phyloP scores from a whole-genome alignment of 2,113 vertebrate species.

The Phalacrocorax aristotelis region DNA sequence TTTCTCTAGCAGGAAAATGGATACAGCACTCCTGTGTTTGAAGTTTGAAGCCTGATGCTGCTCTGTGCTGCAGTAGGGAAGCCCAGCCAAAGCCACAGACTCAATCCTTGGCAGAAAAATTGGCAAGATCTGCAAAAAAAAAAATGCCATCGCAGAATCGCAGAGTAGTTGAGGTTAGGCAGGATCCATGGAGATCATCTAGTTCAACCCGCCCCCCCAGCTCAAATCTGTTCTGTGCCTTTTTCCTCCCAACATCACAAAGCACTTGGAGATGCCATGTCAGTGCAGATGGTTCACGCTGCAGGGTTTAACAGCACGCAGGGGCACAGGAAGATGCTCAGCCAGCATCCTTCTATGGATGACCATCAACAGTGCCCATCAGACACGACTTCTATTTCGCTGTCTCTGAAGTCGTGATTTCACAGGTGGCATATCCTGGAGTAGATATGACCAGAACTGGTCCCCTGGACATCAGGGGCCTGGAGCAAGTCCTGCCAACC shows the following conservation, averaged over 20 bases:
- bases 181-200: neutral
- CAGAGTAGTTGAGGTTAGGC: neutral
- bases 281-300: neutral
- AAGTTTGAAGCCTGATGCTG: neutral
- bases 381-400: neutral
- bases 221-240: neutral
- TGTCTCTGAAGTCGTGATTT: neutral
- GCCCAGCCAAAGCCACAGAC: neutral
- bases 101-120: neutral
- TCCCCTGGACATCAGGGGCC: neutral
- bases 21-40: neutral
- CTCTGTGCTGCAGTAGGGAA: neutral
- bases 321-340: neutral
- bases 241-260: neutral
- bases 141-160: neutral
- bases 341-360: neutral
- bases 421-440: neutral
- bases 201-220: neutral
- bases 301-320: neutral
- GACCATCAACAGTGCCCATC: neutral
- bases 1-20: neutral
- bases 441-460: accelerated
- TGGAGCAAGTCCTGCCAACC: neutral
- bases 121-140: neutral
- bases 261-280: neutral